A percentile compares a stretch with the other conserved stretches of the same genome.
Evolutionary conservation across 2,888 invertebrate genomes (phyloP).

Genomic region (Andrena fulva): DNA sequence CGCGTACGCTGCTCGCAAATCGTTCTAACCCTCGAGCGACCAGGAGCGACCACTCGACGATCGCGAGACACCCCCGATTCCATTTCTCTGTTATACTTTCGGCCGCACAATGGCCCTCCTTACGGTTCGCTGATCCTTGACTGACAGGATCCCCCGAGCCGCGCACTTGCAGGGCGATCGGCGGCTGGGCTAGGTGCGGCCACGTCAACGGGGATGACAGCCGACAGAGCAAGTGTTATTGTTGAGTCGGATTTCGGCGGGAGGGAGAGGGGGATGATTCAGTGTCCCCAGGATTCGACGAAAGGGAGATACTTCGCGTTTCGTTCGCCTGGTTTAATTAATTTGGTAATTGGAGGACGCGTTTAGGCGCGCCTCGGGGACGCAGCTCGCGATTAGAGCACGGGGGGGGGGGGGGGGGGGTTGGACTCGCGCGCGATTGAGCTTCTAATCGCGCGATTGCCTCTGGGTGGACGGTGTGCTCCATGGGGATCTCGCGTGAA

Average conservation of each 20-base stretch:
- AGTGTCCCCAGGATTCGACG: conserved; percentile 31
- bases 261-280: conserved; percentile 70
- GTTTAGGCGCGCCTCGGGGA: conserved; percentile 29
- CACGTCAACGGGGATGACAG: conserved; percentile 75
- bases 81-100: conserved; percentile 80
- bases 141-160: conserved; percentile 78
- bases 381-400: background rate
- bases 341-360: conserved; percentile 46
- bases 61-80: conserved; percentile 75
- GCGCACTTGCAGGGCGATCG: conserved; percentile 69
- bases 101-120: conserved; percentile 78
- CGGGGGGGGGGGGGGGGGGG: background rate
- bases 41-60: conserved; percentile 42
- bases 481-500: background rate
- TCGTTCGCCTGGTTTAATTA: conserved; percentile 47
- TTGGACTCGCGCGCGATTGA: background rate
- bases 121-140: conserved; percentile 82
- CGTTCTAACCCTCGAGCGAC: conserved; percentile 50
- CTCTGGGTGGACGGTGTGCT: background rate
- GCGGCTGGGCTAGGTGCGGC: conserved; percentile 63
- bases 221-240: conserved; percentile 82
- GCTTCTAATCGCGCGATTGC: conserved; percentile 25
- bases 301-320: background rate
- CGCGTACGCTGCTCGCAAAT: conserved; percentile 10
- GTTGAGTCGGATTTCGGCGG: conserved; percentile 77